Conservation (phyloP, 2,888 invertebrate species). For the Platycnemis pennipes region DNA sequence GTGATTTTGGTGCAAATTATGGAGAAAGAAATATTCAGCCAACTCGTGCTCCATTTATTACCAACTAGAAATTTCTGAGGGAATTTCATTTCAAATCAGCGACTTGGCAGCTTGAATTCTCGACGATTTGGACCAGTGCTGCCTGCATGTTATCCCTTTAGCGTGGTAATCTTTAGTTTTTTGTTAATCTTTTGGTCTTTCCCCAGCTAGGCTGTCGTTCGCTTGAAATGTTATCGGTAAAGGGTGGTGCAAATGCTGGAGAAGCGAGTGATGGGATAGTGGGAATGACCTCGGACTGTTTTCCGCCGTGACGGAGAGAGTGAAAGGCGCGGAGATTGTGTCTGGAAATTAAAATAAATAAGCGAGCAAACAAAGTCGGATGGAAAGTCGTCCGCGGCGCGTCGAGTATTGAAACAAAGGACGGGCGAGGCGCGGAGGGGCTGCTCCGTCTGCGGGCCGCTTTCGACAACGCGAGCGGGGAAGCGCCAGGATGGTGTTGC, state of each 20-base stretch:
- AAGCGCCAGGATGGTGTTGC: background rate
- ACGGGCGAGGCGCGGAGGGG: background rate
- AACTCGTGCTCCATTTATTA: too few species aligned
- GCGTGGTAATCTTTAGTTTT: too few species aligned
- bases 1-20: too few species aligned
- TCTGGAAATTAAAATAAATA: conserved; percentile 30
- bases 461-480: background rate
- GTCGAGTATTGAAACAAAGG: background rate
- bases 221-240: background rate
- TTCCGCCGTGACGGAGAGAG: background rate
- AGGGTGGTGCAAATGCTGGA: background rate
- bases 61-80: too few species aligned
- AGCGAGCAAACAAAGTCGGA: background rate
- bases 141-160: too few species aligned
- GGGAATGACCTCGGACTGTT: background rate
- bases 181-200: too few species aligned
- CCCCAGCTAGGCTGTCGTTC: background rate
- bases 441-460: background rate
- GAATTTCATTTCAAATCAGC: too few species aligned
- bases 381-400: background rate
- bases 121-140: too few species aligned
- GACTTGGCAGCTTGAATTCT: too few species aligned
- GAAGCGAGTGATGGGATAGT: too few species aligned
- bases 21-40: too few species aligned
- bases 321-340: background rate